Conservation (phyloP, 1,140 invertebrate genomes). For the Drosophila malerkotliana region DNA sequence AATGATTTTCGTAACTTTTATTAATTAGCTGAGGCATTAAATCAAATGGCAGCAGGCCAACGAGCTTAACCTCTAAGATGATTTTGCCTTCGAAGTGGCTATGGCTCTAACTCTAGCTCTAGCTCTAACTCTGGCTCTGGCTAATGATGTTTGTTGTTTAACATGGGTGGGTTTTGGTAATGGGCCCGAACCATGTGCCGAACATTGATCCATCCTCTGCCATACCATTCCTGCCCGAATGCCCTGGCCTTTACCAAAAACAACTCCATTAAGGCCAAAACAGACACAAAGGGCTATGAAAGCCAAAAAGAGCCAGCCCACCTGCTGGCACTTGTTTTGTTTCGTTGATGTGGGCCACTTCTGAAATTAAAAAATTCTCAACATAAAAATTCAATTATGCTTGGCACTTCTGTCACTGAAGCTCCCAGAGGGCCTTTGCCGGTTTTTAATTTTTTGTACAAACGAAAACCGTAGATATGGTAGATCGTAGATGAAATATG, state of each 20-base stretch:
- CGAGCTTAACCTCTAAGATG: conserved; percentile 41
- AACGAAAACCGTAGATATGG: conserved; percentile 21
- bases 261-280: conserved; percentile 60
- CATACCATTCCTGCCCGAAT: too few relatives aligned
- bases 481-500: background rate
- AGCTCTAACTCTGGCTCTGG: background rate
- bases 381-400: conserved; percentile 76
- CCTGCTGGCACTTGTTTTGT: conserved; percentile 31
- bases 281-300: conserved; percentile 27
- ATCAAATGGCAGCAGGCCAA: conserved; percentile 38
- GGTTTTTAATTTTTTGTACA: conserved; percentile 26
- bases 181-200: conserved; percentile 52
- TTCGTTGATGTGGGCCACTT: conserved; percentile 26
- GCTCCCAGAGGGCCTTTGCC: background rate
- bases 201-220: conserved; percentile 28
- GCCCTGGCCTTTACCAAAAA: conserved; percentile 5
- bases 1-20: conserved; percentile 54
- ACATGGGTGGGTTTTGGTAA: conserved; percentile 42
- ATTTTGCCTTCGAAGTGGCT: background rate
- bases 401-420: conserved; percentile 29
- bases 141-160: conserved; percentile 39
- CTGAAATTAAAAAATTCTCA: conserved; percentile 63
- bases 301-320: conserved; percentile 15
- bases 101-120: too few relatives aligned
- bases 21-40: conserved; percentile 64